Base-by-base conservation (phyloP, 2,888 invertebrate species). In the Stenichneumon culpator region DNA sequence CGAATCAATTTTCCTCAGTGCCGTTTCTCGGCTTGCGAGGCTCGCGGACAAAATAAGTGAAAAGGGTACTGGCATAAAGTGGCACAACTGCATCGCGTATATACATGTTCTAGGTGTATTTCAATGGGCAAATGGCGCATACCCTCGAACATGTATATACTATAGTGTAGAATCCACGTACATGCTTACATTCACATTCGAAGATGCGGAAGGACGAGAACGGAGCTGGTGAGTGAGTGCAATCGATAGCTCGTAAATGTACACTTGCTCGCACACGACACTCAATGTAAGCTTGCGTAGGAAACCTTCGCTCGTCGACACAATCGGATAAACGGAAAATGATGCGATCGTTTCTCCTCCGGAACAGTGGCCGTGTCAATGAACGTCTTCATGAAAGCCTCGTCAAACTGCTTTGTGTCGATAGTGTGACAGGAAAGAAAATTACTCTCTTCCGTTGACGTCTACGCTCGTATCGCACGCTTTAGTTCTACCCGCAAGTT, bases 161-260 rank as follows among this genome's bases (percentile, higher is more conserved):
- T 36, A 4, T 63, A 60, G 14, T 63, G 36, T 32, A 16, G 63
- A 25, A 32, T 5, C 11, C 25, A 16, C 47, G 28, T 32, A 54
- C 54, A 50, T 50, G 32, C 19, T 19, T 50, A 65, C 50, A 63
- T 74, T 50, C 60, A n/a, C 73, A 73, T 44, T 65, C 63, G 25
- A 44, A 47, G 25, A 11, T 47, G 47, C 63, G 63, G n/a, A 63
- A n/a, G 28, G 63, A 63, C 14, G 63, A 54, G 44, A 72, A 11
- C 69, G 75, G 7, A 19, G 75, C 54, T 50, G 79, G 50, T 36
- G 70, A 54, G 54, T 19, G 74, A 79, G 78, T 79, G 79, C 74
- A 79, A 82, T 84, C 82, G 68, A 84, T 84, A 79, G 69, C 82
- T 82, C 84, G 82, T 79, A 82, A 84, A 84, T 79, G 54, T 82